phyloP scores from a whole-genome alignment of 1,140 invertebrate species.

The Listronotus bonariensis region DNA sequence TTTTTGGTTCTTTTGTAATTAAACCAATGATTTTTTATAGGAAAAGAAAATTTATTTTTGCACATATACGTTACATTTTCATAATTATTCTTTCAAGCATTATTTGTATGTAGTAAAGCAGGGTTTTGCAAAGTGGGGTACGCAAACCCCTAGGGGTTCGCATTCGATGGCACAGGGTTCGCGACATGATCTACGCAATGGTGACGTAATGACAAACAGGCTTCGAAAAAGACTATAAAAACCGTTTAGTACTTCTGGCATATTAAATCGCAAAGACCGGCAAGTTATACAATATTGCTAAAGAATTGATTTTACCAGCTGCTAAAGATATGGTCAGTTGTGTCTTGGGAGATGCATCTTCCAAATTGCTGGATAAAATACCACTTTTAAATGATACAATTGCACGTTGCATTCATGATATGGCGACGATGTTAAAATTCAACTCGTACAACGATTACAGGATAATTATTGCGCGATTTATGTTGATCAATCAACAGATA shows the following conservation, averaged over 20 bases:
- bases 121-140: no score
- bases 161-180: no score
- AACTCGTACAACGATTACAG: constrained; percentile 30
- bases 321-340: constrained; percentile 37
- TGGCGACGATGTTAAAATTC: constrained; percentile 38
- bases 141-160: no score
- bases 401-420: constrained; percentile 39
- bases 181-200: no score
- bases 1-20: no score
- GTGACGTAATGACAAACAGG: no score
- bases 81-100: no score
- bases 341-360: constrained; percentile 30
- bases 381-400: constrained; percentile 39
- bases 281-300: constrained; percentile 21
- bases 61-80: no score
- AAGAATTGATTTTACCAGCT: constrained; percentile 42
- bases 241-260: constrained; percentile 2
- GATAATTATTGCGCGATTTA: constrained; percentile 41
- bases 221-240: no score
- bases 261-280: constrained; percentile 12
- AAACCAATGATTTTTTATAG: no score
- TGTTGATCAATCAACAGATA: constrained; percentile 44
- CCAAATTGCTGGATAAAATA: constrained; percentile 31
- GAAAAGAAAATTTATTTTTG: no score
- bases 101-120: no score